A percentile compares a stretch with the other conserved stretches of the same genome.
phyloP scores from a whole-genome alignment of 1,140 invertebrate species.

The Lysiphlebus fabarum region DNA sequence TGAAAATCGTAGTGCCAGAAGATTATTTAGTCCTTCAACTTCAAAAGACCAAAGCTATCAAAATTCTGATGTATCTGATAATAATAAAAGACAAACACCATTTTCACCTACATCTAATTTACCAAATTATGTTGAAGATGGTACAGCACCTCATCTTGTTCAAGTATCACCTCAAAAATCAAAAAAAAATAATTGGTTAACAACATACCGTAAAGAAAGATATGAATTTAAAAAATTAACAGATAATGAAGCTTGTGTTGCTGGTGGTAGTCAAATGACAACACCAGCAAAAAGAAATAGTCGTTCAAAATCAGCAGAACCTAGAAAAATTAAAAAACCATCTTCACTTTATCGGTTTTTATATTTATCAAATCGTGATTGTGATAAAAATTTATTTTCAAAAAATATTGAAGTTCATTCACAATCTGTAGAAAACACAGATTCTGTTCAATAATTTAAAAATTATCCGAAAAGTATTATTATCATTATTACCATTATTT shows the following conservation, averaged over 20 bases:
- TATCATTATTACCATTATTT: no score
- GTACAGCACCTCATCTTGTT: constrained; percentile 69
- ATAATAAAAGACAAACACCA: constrained; percentile 24
- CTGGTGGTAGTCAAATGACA: constrained; percentile 31
- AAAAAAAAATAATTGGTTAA: constrained; percentile 71
- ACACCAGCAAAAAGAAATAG: constrained; percentile 32
- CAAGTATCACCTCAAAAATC: constrained; percentile 67
- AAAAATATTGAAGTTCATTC: no score
- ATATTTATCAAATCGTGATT: no score
- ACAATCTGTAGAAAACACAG: no score
- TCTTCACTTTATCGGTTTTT: background rate
- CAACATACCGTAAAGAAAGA: constrained; percentile 63
- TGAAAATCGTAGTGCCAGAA: constrained; percentile 45
- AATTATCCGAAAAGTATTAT: no score
- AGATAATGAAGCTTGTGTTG: constrained; percentile 30
- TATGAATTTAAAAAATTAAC: constrained; percentile 33
- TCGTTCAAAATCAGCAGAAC: constrained; percentile 43
- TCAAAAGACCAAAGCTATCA: constrained; percentile 33
- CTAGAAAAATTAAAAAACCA: constrained; percentile 32
- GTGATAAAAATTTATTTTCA: no score
- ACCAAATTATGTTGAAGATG: constrained; percentile 73
- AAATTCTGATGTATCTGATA: constrained; percentile 29
- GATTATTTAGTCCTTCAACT: constrained; percentile 44
- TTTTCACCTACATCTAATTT: constrained; percentile 70
- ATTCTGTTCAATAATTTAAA: no score